Conservation (phyloP, 2,797 vertebrate species). For the Poecilia velifera region DNA sequence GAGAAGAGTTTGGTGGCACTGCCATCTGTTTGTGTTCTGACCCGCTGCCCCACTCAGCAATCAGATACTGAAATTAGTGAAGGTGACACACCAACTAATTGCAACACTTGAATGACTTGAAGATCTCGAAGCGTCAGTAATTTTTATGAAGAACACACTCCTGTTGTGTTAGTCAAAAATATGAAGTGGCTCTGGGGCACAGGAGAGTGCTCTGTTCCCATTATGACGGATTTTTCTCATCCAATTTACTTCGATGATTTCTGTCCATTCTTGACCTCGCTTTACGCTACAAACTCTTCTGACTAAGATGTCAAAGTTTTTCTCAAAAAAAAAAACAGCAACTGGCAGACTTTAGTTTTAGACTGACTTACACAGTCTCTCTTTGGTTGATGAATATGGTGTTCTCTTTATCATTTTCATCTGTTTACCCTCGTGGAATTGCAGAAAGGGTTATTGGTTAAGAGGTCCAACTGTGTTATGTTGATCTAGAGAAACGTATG, state of each 20-base stretch:
- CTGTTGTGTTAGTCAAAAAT: not conserved
- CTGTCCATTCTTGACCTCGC: not conserved
- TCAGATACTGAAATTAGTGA: conserved; percentile 74
- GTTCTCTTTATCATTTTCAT: not conserved
- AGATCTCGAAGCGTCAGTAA: not conserved
- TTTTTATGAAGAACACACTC: not conserved
- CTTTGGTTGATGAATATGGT: not conserved
- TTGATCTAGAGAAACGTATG: not conserved
- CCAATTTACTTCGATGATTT: not conserved
- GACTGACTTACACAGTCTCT: not conserved
- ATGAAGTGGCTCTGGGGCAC: not conserved
- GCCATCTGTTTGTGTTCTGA: not conserved
- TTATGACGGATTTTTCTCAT: not conserved
- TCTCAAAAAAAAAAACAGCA: not conserved
- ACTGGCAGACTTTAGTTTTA: not conserved
- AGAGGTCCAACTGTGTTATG: not conserved
- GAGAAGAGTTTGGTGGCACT: not conserved
- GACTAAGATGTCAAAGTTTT: not conserved
- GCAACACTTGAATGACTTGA: conserved; percentile 29
- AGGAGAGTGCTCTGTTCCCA: not conserved
- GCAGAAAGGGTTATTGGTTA: not conserved
- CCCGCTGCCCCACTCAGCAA: conserved; percentile 68
- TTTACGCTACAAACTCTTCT: not conserved
- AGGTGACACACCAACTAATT: conserved; percentile 68
- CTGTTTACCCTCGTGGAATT: not conserved